Percentiles rank a stretch among this genome's conserved stretches.
Conservation (phyloP, 2,797 vertebrate species). For the Pteropus rufus region DNA sequence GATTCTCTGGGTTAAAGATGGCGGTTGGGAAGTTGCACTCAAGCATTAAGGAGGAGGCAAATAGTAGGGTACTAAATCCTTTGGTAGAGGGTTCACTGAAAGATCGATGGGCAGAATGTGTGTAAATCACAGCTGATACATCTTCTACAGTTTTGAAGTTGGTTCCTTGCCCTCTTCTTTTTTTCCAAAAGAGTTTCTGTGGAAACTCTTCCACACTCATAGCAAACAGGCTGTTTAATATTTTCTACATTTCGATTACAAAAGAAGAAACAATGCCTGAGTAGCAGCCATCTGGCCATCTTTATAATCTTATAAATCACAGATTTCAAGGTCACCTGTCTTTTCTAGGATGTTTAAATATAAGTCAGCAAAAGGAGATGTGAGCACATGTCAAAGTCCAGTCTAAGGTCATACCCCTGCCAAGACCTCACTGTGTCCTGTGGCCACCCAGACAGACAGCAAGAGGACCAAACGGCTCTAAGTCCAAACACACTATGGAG, state of each 20-base stretch:
- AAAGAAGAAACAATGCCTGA: not conserved
- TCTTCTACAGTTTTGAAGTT: not conserved
- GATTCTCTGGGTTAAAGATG: not conserved
- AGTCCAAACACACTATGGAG: not conserved
- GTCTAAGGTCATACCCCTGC: not conserved
- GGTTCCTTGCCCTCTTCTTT: not conserved
- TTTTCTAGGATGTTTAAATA: not conserved
- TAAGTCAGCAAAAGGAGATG: not conserved
- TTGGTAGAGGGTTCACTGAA: not conserved
- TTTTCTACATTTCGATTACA: not conserved
- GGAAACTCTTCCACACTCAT: not conserved
- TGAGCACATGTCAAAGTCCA: not conserved
- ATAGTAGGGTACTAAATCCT: no score
- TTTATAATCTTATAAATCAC: not conserved
- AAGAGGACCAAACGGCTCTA: not conserved
- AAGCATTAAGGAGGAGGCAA: not conserved
- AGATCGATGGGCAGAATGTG: not conserved
- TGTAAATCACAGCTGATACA: not conserved
- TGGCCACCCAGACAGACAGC: not conserved
- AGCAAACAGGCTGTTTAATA: not conserved
- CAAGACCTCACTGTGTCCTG: not conserved
- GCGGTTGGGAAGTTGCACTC: not conserved
- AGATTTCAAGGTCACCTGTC: not conserved
- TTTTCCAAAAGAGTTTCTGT: not conserved
- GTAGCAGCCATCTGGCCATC: not conserved